These are phyloP conservation scores for Ichneumoninae sp. DNA, from an alignment of 2,888 invertebrate species.

Conservation along the genomic window DNA sequence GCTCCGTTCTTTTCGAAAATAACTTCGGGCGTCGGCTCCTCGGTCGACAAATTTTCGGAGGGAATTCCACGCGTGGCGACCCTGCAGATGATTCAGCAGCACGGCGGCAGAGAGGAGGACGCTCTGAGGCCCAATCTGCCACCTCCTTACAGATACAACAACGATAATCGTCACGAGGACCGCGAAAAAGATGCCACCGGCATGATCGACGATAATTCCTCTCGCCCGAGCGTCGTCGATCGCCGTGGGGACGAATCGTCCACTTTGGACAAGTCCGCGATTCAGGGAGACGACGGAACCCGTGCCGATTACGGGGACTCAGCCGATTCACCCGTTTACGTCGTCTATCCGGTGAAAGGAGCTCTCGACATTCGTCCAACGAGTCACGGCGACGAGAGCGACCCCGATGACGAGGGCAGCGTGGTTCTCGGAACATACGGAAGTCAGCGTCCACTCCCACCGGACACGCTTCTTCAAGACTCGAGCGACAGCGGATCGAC, in stretches of 20 bases:
- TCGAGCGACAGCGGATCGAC: constrained; percentile 75
- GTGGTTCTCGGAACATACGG: constrained; percentile 87
- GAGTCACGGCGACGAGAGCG: constrained; percentile 81
- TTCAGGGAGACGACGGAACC: constrained; percentile 59
- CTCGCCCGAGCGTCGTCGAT: constrained; percentile 10
- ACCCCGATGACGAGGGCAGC: constrained; percentile 80
- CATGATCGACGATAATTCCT: constrained; percentile 40
- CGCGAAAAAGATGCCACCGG: constrained; percentile 65
- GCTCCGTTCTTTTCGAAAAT: constrained; percentile 84
- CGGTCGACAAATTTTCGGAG: constrained; percentile 73
- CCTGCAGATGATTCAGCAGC: constrained; percentile 89
- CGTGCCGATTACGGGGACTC: constrained; percentile 71
- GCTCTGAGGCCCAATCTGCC: constrained; percentile 70
- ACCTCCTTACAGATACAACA: constrained; percentile 83
- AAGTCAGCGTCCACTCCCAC: constrained; percentile 85
- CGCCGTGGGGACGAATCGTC: constrained; percentile 53
- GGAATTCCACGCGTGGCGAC: constrained; percentile 87
- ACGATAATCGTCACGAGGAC: constrained; percentile 77
- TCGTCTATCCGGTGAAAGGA: constrained; percentile 87
- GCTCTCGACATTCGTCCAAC: constrained; percentile 84
- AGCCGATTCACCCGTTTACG: constrained; percentile 84
- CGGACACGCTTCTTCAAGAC: constrained; percentile 80
- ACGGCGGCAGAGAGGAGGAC: constrained; percentile 74
- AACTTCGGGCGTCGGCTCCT: constrained; percentile 78
- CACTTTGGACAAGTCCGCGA: constrained; percentile 22